These are phyloP conservation scores for Eira barbara DNA, from an alignment of 2,113 vertebrate genomes.

Conservation along the genomic window DNA sequence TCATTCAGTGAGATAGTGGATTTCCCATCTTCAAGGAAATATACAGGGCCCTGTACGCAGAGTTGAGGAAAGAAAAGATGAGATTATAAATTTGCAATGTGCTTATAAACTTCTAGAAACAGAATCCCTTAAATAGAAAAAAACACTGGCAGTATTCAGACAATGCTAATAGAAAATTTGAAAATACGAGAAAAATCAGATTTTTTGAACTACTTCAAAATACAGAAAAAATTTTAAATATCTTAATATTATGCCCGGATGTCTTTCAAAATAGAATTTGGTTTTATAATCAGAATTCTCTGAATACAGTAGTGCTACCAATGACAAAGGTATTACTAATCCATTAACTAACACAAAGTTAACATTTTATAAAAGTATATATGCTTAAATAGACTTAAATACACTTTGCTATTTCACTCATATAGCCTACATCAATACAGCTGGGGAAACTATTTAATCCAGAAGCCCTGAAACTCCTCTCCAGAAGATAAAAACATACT, in stretches of 20 bases:
- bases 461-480: neutral
- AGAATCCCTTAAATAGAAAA: neutral
- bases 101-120: neutral
- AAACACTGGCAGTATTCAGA: neutral
- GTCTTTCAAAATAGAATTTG: slow-evolving; percentile 14
- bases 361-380: slow-evolving; percentile 1
- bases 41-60: slow-evolving; percentile 91
- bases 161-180: neutral
- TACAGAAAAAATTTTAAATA: neutral
- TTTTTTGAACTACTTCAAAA: neutral
- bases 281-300: slow-evolving; percentile 1
- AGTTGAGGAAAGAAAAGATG: neutral
- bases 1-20: slow-evolving; percentile 95
- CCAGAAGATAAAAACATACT: neutral
- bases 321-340: neutral
- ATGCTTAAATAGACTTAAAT: neutral
- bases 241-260: neutral
- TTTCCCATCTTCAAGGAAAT: slow-evolving; percentile 96
- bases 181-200: neutral
- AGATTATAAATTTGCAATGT: neutral
- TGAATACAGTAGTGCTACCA: neutral
- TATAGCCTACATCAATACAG: neutral
- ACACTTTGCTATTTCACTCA: neutral
- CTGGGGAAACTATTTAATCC: neutral
- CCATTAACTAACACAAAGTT: neutral